Conservation (phyloP, 2,797 vertebrate species). For the Sparidentex hasta region DNA sequence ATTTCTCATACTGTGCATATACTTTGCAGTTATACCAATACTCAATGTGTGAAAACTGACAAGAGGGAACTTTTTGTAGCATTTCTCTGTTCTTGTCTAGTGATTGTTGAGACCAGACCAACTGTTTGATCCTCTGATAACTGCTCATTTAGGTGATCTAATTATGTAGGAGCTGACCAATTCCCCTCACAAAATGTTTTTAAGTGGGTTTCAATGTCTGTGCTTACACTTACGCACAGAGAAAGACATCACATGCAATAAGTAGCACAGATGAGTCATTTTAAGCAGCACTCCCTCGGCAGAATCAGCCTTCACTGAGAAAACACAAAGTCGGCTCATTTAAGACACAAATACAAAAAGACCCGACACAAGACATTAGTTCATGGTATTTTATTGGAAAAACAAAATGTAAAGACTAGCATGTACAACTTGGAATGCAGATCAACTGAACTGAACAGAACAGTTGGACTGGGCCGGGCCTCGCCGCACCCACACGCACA, state of each 20-base stretch:
- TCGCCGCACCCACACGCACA: conserved; percentile 68
- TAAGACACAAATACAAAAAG: not conserved
- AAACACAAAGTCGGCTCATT: conserved; percentile 1
- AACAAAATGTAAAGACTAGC: conserved; percentile 85
- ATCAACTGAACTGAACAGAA: conserved; percentile 83
- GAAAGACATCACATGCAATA: conserved; percentile 29
- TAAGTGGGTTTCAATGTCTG: conserved; percentile 2
- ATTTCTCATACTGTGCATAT: not conserved
- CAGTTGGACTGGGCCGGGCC: conserved; percentile 81
- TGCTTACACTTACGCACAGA: not conserved
- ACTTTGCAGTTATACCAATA: not conserved
- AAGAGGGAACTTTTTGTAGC: too few species aligned
- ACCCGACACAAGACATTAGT: conserved; percentile 42
- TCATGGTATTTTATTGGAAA: conserved; percentile 85
- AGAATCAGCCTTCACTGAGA: conserved; percentile 4
- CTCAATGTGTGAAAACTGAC: not conserved
- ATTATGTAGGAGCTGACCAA: not conserved
- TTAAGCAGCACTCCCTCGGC: conserved; percentile 35
- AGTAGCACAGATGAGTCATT: conserved; percentile 53
- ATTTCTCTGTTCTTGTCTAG: not conserved
- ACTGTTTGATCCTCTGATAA: not conserved
- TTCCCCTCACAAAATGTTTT: not conserved
- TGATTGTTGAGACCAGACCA: not conserved
- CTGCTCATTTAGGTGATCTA: not conserved
- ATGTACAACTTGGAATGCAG: conserved; percentile 86